Conservation (phyloP, 53 echinoderm and acorn worm species). For the Echinometra lucunter region DNA sequence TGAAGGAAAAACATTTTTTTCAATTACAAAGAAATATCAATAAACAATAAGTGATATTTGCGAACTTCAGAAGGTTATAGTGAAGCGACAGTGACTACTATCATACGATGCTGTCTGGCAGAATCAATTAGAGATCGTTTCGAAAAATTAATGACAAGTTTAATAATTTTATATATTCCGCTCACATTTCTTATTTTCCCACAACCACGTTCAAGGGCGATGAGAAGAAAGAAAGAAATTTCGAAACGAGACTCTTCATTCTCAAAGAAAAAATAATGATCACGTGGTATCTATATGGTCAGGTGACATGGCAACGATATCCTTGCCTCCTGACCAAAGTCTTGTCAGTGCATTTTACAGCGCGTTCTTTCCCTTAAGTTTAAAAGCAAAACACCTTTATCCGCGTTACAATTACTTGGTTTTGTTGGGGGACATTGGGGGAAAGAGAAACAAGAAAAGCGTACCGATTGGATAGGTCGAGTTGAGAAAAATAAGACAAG, state of each 20-base stretch:
- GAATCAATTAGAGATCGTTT: too few relatives aligned
- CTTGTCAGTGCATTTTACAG: not conserved
- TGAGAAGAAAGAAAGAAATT: not conserved
- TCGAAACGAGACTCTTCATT: not conserved
- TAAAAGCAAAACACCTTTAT: slow-evolving; percentile 29
- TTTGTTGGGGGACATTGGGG: not conserved
- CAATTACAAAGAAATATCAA: not conserved
- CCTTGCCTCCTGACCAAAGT: not conserved
- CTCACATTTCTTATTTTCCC: not conserved
- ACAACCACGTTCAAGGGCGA: not conserved
- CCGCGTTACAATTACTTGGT: slow-evolving; percentile 64
- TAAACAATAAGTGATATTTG: not conserved
- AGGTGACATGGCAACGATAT: not conserved
- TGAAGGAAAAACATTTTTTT: not conserved
- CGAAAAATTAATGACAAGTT: too few relatives aligned
- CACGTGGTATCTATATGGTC: too few relatives aligned
- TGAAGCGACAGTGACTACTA: not conserved
- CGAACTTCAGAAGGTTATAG: not conserved
- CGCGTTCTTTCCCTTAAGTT: not conserved
- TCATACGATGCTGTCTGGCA: too few relatives aligned
- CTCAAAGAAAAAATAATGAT: not conserved
- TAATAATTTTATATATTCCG: not conserved
- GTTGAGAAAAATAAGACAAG: slow-evolving; percentile 18
- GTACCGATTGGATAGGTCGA: not conserved
- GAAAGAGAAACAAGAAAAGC: not conserved